Evolutionary conservation across 1,140 invertebrate genomes (phyloP).

Genomic region (Drosophila nikananu): DNA sequence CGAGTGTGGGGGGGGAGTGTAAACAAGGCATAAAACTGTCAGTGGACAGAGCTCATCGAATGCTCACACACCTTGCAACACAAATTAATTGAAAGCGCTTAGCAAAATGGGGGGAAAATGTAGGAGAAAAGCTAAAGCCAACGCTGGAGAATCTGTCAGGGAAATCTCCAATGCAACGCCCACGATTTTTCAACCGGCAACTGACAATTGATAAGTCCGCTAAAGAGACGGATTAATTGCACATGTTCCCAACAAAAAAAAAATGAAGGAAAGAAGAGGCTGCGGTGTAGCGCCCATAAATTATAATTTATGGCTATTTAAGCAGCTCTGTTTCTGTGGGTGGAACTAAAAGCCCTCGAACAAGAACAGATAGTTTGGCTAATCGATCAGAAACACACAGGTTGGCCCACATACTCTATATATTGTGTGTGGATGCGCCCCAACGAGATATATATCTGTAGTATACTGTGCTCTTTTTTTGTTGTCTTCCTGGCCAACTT

Average conservation of each 20-base stretch:
- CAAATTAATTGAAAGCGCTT: constrained; percentile 52
- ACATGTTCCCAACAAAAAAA: constrained; percentile 57
- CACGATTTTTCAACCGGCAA: constrained; percentile 25
- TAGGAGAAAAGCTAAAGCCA: constrained; percentile 33
- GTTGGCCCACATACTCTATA: constrained; percentile 63
- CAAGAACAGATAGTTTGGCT: constrained; percentile 51
- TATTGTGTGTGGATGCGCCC: background rate
- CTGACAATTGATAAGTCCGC: constrained; percentile 80
- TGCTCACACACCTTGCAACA: constrained; percentile 17
- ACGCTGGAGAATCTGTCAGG: constrained; percentile 19
- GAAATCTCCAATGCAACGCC: constrained; percentile 32
- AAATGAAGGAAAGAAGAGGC: background rate
- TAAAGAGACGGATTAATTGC: constrained; percentile 83
- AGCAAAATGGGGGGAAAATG: background rate
- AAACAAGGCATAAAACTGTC: constrained; percentile 85
- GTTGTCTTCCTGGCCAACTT: constrained; percentile 49
- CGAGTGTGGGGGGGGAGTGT: constrained; percentile 59
- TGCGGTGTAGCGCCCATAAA: constrained; percentile 61
- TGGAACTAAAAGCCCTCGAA: constrained; percentile 72
- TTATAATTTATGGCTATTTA: constrained; percentile 83
- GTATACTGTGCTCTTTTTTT: constrained; percentile 29
- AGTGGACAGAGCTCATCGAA: constrained; percentile 76
- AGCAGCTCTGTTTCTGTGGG: constrained; percentile 71
- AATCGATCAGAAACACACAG: constrained; percentile 74
- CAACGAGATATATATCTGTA: constrained; percentile 53